phyloP scores from a whole-genome alignment of 2,113 vertebrate genomes.

The Barnardius zonarius region DNA sequence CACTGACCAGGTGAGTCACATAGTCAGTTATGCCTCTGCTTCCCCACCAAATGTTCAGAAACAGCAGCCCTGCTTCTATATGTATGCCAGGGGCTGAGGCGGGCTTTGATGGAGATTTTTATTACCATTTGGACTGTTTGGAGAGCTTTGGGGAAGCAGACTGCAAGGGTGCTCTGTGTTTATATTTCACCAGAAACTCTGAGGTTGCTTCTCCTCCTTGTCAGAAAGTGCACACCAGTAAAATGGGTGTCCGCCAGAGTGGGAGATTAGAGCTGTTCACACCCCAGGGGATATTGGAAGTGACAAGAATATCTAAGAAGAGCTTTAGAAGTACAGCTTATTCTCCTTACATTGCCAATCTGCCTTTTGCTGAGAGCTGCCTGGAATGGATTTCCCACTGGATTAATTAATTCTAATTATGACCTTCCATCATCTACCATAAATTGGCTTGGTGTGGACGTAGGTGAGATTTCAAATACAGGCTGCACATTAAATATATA shows the following conservation, averaged over 20 bases:
- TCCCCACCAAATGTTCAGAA: background rate
- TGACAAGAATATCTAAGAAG: constrained; percentile 44
- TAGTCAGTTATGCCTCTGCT: background rate
- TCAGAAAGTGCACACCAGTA: background rate
- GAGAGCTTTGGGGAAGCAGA: background rate
- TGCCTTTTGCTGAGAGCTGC: constrained; percentile 35
- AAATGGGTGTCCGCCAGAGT: background rate
- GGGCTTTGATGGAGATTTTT: background rate
- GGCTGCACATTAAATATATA: constrained; percentile 29
- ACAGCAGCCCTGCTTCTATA: background rate
- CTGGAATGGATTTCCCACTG: constrained; percentile 49
- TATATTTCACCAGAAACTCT: background rate
- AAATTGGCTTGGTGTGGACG: constrained; percentile 47
- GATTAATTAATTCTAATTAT: constrained; percentile 69
- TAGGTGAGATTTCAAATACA: constrained; percentile 41
- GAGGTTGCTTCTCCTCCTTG: background rate
- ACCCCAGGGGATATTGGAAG: background rate
- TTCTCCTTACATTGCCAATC: constrained; percentile 22
- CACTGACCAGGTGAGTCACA: background rate
- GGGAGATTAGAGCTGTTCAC: constrained; percentile 1
- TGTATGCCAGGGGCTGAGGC: background rate
- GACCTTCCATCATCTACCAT: constrained; percentile 62
- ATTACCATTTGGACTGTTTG: background rate
- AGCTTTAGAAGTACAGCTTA: constrained; percentile 44
- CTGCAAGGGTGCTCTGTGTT: background rate